Base-by-base conservation (phyloP, 2,888 invertebrate species). In the Drosophila longiperda region DNA sequence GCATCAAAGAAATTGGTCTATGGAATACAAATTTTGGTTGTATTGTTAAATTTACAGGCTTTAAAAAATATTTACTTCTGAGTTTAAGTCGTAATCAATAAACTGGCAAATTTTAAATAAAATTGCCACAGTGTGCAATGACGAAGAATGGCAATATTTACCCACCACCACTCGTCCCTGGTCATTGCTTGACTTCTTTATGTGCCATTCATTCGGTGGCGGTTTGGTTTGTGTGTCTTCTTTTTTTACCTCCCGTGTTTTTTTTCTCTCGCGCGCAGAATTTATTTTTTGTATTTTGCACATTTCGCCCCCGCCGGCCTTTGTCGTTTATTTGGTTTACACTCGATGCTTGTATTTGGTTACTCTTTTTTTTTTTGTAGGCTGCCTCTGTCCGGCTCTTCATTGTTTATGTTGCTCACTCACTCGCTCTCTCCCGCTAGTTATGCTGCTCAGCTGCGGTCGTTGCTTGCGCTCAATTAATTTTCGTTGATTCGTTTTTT, bases 401-500 rank as follows among this genome's bases (percentile, higher is more conserved):
- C 73, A 73, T 90, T 90, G 89, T 90, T 87, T 90, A 89, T 90
- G 89, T 90, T 87, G 80, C 75, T 66, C 75, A 68, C 83, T 74
- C 75, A 68, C 83, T 87, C 72, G 59, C 78, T 78, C 62, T 60
- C 50, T 66, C 48, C 63, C 57, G 75, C 66, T 78, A 45, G 66
- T 71, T 83, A 67, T 83, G 71, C 66, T 72, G 66, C 72, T 73
- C 58, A 64, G 69, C 61, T 74, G 77, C 74, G 77, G 73, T 72
- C 80, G 73, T 80, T 83, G 82, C 87, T 89, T 63, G 82, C 87
- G 90, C 87, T 87, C 87, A 87, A 87, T 87, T 87, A 87, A 87
- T 75, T 87, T 86, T 89, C 87, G 85, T 87, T 87, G 83, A 87
- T 87, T 89, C 84, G 83, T 83, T 89, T 86, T 89, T 82, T 85